Percentiles rank a stretch among this genome's conserved stretches.
Conservation (phyloP, 2,113 vertebrate species). For the Gavialis gangeticus region DNA sequence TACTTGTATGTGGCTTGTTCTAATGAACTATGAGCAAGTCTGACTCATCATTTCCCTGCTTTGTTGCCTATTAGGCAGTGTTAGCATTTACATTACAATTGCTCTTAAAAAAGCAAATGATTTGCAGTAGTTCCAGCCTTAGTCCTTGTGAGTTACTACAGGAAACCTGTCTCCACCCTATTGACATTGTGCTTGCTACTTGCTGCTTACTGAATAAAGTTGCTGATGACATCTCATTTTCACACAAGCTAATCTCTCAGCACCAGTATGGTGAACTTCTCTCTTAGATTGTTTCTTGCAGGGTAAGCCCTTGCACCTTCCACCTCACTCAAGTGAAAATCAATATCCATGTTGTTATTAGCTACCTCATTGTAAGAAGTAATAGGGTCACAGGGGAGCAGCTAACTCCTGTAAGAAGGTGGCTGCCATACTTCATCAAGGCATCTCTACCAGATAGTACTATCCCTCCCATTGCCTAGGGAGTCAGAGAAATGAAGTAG, state of each 20-base stretch:
- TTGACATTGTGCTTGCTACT: background rate
- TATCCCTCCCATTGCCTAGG: background rate
- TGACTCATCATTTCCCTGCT: conserved; percentile 77
- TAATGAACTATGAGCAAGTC: conserved; percentile 63
- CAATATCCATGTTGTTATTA: background rate
- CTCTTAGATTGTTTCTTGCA: background rate
- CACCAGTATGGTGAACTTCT: background rate
- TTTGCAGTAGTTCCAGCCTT: conserved; percentile 39
- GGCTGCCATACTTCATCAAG: background rate
- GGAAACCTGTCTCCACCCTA: conserved; percentile 28
- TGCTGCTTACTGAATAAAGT: too few species aligned
- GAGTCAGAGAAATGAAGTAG: background rate
- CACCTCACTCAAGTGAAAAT: background rate
- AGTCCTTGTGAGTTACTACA: conserved; percentile 44
- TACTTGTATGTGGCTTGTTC: conserved; percentile 73
- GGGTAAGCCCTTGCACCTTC: background rate
- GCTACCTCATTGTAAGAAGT: background rate
- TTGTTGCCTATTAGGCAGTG: conserved; percentile 75
- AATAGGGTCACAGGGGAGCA: background rate
- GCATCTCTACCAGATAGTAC: background rate
- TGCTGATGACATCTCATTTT: background rate
- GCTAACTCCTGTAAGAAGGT: background rate
- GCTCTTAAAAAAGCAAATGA: conserved; percentile 66
- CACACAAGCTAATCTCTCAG: background rate
- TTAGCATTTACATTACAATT: conserved; percentile 76